Evolutionary conservation across 2,113 vertebrate species (phyloP), one percentile per base, ranked within the genome.

Genomic region (Heterochromis multidens): DNA sequence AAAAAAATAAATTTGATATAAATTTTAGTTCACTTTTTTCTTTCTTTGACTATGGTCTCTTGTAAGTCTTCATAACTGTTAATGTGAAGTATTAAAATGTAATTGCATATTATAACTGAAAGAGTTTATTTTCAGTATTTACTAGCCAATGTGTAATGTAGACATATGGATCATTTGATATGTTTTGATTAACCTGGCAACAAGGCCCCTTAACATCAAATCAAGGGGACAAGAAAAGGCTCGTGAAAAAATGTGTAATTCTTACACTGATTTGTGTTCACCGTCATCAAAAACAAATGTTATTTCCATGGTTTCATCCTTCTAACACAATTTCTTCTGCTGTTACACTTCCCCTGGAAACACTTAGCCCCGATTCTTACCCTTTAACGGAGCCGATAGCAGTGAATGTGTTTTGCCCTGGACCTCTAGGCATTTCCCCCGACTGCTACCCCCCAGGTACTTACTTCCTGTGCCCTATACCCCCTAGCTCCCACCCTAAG

Each of bases 381-480:
- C 89, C 86, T 89, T 80, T 10, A 82, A 92, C 79, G 2, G 65
- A 93, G 93, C 94, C 93, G 16, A 74, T 21, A 93, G 93, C 92
- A 13, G 43, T 90, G 91, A 91, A 90, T 80, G 86, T 85, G 54
- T 87, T 89, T 83, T 90, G 85, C 83, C 60, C 88, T 79, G 91
- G 92, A 91, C 91, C 95, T 94, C 82, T 84, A 94, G 94, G 92
- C 94, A 19, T 92, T 94, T 94, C 93, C 94, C 93, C 91, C 78
- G 87, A 84, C 92, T 89, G 89, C 88, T 88, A 82, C 90, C 93
- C 90, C 92, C 81, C 88, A 92, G 95, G 92, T 94, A 80, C 90
- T 90, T 79, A 87, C 94, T 94, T 95, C 93, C 94, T 93, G 93
- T 94, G 87, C 84, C 91, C 89, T 82, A 59, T 87, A 87, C 90